These are phyloP conservation scores for Osmerus eperlanus DNA, from an alignment of 2,113 vertebrate genomes.

Conservation along the genomic window DNA sequence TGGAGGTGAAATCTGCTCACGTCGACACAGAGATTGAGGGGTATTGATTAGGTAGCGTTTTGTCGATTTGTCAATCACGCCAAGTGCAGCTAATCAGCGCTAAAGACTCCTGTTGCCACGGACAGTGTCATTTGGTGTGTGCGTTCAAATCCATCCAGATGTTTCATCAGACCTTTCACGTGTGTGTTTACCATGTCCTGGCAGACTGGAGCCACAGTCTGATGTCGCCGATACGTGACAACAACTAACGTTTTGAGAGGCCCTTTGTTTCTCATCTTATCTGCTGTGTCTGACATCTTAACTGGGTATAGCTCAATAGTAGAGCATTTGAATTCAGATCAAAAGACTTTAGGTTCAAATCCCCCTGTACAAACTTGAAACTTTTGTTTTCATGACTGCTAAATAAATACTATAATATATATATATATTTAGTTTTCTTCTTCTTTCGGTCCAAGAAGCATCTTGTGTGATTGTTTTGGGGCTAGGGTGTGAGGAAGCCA, in stretches of 20 bases:
- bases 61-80: constrained; percentile 69
- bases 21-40: constrained; percentile 44
- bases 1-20: constrained; percentile 47
- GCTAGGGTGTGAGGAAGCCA: no score
- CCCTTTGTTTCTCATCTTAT: no score
- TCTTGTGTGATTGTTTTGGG: no score
- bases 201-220: constrained; percentile 30
- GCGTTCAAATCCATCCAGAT: constrained; percentile 51
- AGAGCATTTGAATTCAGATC: no score
- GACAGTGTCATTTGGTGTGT: constrained; percentile 40
- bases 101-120: constrained; percentile 49
- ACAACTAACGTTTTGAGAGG: background rate
- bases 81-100: constrained; percentile 65
- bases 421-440: no score
- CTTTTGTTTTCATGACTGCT: no score
- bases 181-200: constrained; percentile 37
- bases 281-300: no score
- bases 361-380: no score
- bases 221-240: constrained; percentile 14
- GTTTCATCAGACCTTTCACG: constrained; percentile 32
- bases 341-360: no score
- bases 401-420: no score
- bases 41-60: constrained; percentile 51
- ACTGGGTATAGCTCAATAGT: no score
- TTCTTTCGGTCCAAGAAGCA: no score